Evolutionary conservation across 2,797 vertebrate species (phyloP).

Genomic region (Chaetodon trifasciatus): DNA sequence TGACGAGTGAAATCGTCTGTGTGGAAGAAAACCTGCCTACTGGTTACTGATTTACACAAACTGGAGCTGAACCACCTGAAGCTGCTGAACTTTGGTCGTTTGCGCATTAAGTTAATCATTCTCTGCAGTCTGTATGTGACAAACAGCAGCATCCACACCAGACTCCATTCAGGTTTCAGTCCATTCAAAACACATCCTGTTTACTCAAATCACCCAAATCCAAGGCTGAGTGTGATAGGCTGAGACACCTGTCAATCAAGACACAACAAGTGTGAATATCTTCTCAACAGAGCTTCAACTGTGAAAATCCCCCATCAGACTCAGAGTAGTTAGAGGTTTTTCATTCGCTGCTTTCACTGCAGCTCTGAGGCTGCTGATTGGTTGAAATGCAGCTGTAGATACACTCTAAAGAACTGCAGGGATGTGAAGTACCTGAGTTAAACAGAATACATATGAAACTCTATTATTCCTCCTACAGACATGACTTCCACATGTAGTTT

Average conservation of each 20-base stretch:
- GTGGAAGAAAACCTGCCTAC: background rate
- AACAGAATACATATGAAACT: too few species aligned
- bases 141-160: background rate
- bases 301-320: background rate
- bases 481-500: too few species aligned
- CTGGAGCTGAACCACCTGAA: background rate
- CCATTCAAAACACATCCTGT: background rate
- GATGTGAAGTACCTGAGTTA: too few species aligned
- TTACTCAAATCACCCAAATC: background rate
- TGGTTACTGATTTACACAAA: slow-evolving; percentile 48
- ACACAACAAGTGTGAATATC: background rate
- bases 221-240: background rate
- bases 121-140: slow-evolving; percentile 25
- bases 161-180: background rate
- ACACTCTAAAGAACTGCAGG: too few species aligned
- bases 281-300: background rate
- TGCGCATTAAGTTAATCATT: slow-evolving; percentile 65
- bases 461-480: too few species aligned
- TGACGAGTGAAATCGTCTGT: too few species aligned
- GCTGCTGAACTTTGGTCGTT: slow-evolving; percentile 47
- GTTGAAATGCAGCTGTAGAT: too few species aligned
- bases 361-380: too few species aligned
- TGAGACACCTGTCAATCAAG: background rate
- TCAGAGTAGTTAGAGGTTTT: background rate
- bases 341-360: too few species aligned